phyloP scores from a whole-genome alignment of 2,888 invertebrate species.

The Girardia tigrina region DNA sequence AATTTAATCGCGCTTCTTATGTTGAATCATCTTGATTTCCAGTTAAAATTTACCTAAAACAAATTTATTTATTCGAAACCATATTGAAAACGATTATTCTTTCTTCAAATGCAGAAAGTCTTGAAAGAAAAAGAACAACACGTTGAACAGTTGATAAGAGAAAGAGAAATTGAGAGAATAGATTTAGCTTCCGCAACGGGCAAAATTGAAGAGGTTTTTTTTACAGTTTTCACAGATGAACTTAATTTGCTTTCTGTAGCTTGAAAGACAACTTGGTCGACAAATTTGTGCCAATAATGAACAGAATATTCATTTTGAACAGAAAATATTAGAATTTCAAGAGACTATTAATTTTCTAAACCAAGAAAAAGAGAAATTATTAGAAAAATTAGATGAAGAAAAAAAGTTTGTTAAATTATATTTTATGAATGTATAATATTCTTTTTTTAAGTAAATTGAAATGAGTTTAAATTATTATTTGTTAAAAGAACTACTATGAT shows the following conservation, averaged over 20 bases:
- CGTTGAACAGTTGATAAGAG: slow-evolving; percentile 74
- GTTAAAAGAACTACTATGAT: no score
- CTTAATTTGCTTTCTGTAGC: no score
- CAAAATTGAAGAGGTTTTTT: slow-evolving; percentile 62
- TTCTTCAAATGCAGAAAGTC: slow-evolving; percentile 67
- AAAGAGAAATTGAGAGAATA: slow-evolving; percentile 73
- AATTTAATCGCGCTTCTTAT: no score
- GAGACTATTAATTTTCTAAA: not conserved
- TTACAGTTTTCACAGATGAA: no score
- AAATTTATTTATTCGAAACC: no score
- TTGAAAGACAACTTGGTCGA: not conserved
- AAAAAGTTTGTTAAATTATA: not conserved
- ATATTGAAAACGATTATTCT: no score
- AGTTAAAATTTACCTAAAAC: no score
- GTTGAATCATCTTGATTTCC: no score
- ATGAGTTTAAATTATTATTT: no score
- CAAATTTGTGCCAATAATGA: not conserved
- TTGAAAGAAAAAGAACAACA: slow-evolving; percentile 83
- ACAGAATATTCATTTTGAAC: not conserved
- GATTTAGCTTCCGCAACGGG: slow-evolving; percentile 72
- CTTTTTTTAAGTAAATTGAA: no score
- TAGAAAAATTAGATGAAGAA: not conserved
- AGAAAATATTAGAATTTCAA: not conserved
- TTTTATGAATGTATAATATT: no score
- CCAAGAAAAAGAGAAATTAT: not conserved